Base-by-base conservation (phyloP, 1,140 invertebrate genomes). In the Drosophila repletoides region DNA sequence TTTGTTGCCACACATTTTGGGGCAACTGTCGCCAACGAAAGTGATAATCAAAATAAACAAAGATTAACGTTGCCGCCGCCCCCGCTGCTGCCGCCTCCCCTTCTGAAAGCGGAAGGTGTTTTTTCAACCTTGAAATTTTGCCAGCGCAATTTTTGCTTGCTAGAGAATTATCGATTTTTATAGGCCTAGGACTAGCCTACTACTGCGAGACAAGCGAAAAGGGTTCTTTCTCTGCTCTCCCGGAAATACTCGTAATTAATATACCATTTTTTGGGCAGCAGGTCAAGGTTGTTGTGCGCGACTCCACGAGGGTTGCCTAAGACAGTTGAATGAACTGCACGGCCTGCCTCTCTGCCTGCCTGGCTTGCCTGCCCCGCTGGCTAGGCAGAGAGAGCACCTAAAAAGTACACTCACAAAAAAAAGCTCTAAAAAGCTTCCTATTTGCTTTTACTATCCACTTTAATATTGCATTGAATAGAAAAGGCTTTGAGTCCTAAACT, bases 31-130 rank as follows among this genome's bases (percentile, higher is more conserved):
- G 34, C 31, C 36, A n/a, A 61, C 80, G 75, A 84, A 86, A 68
- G 68, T 63, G 75, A 86, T 84, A 86, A 84, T 86, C 80, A 84
- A 84, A 84, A 84, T 86, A 84, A 84, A 86, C 75, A 79, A 40
- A 84, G 65, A 76, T 83, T 77, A 79, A 33, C 77, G 49, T 53
- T 53, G 63, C 60, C 33, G 38, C 29, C 56, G 29, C 49, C 14
- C 15, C 21, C 17, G 7, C 21, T 19, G 15, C 21, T 29, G 22
- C 17, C 19, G 22, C 12, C 10, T 14, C 7, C 17, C 15, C 6
- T n/a, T n/a, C n/a, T n/a, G n/a, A n/a, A n/a, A n/a, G 36, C 6
- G 28, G 3, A 31, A 53, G 46, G 15, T 34, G 31, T 43, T 36
- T 26, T 68, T 70, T n/a, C n/a, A 84, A 79, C 79, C 79, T 84